Conservation (phyloP, 1,140 invertebrate genomes). For the Halictus rubicundus region DNA sequence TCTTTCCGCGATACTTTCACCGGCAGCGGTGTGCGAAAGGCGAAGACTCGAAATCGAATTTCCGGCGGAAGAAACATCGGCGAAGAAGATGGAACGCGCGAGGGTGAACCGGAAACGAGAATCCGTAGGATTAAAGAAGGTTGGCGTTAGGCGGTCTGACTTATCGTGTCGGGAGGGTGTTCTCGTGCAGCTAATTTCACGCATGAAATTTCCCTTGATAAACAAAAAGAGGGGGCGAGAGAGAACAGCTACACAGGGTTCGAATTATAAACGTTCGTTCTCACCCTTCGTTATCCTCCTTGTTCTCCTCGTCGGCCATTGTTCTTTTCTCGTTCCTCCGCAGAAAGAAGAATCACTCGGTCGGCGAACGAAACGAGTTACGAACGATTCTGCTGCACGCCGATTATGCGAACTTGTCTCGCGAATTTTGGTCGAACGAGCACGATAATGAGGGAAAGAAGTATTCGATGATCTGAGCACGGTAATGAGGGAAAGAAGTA, state of each 20-base stretch:
- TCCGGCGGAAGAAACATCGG: not conserved
- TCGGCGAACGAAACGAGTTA: not conserved
- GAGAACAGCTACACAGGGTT: not conserved
- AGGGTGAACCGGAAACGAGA: not conserved
- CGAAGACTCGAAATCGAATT: not conserved
- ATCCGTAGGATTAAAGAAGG: not conserved
- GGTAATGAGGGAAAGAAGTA: not conserved
- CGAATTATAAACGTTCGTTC: constrained; percentile 11
- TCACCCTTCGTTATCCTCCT: constrained; percentile 67
- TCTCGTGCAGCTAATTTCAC: constrained; percentile 12
- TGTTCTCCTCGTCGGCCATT: constrained; percentile 66
- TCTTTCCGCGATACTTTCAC: not conserved
- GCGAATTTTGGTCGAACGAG: not conserved
- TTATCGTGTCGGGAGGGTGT: not conserved
- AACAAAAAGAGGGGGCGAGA: not conserved
- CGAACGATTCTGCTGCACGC: not conserved
- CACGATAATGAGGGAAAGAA: not conserved
- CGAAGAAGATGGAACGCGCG: too few relatives aligned
- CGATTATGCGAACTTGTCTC: not conserved
- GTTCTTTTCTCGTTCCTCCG: not conserved
- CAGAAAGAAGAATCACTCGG: constrained; percentile 13
- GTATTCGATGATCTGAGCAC: not conserved
- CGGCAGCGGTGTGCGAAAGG: too few relatives aligned
- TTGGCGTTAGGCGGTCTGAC: not conserved
- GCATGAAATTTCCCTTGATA: not conserved